phyloP scores from a whole-genome alignment of 2,113 vertebrate genomes.

The Actenoides lindsayi region DNA sequence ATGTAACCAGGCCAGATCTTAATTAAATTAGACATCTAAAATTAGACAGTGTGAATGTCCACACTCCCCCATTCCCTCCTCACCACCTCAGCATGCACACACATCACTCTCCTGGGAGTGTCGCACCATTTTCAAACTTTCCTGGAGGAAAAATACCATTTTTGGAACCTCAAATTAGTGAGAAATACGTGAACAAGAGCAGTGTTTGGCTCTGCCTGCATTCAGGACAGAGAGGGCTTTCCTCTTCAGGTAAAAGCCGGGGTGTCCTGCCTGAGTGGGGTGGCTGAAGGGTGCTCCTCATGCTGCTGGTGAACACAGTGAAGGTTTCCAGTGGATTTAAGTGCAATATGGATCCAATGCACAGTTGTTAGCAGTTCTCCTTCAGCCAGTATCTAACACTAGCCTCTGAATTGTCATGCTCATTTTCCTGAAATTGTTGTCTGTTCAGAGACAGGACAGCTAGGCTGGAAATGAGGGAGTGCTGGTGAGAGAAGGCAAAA shows the following conservation, averaged over 20 bases:
- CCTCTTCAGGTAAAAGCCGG: accelerated
- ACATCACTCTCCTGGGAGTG: background rate
- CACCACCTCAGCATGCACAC: background rate
- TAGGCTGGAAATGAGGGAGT: background rate
- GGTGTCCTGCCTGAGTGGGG: background rate
- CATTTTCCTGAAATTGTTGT: background rate
- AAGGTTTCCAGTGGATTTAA: background rate
- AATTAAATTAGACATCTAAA: conserved; percentile 37
- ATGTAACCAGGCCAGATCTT: background rate
- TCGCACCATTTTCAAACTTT: background rate
- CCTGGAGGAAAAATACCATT: background rate
- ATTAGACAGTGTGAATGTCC: background rate
- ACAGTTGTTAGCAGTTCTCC: background rate
- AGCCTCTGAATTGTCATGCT: background rate
- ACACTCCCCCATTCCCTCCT: background rate
- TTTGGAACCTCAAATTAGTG: background rate
- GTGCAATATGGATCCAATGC: background rate
- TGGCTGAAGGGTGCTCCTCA: background rate
- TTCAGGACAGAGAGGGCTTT: background rate
- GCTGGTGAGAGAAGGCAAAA: background rate
- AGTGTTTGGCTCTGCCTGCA: background rate
- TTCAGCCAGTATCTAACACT: background rate
- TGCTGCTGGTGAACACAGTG: background rate
- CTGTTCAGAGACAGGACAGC: background rate
- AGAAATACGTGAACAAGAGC: background rate